A percentile compares a stretch with the other conserved stretches of the same genome.
Conservation (phyloP, 92 coral and sea anemone species). For the Paragorgia papillata region DNA sequence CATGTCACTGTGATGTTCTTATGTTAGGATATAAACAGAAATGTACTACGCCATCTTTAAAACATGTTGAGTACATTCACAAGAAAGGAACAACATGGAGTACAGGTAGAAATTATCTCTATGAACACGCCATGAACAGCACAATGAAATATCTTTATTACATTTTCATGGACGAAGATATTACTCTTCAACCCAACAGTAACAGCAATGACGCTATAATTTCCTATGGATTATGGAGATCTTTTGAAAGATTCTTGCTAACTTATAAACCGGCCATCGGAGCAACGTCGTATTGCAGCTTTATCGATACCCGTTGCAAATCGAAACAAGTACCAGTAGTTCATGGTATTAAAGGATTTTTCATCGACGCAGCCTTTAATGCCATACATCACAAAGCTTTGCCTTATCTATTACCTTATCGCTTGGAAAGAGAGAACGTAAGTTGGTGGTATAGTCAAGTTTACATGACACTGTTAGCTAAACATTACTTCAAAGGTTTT, state of each 20-base stretch:
- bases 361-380: constrained; percentile 87
- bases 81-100: constrained; percentile 76
- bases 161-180: constrained; percentile 83
- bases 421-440: constrained; percentile 64
- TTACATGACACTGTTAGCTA: constrained; percentile 76
- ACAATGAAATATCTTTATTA: constrained; percentile 65
- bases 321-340: constrained; percentile 48
- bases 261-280: constrained; percentile 81
- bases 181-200: constrained; percentile 39
- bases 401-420: constrained; percentile 68
- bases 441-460: constrained; percentile 98
- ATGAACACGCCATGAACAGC: constrained; percentile 57
- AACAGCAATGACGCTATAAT: background rate
- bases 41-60: constrained; percentile 47
- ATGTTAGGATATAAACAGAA: constrained; percentile 70
- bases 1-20: constrained; percentile 63
- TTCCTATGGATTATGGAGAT: constrained; percentile 13
- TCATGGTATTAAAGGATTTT: background rate
- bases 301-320: constrained; percentile 66
- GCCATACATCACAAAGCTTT: constrained; percentile 78
- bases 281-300: constrained; percentile 76
- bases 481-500: constrained; percentile 73
- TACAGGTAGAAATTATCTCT: constrained; percentile 72
- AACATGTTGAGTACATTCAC: constrained; percentile 58
- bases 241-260: constrained; percentile 73